Conservation (phyloP, 1,140 invertebrate species). For the Reticulitermes speratus region DNA sequence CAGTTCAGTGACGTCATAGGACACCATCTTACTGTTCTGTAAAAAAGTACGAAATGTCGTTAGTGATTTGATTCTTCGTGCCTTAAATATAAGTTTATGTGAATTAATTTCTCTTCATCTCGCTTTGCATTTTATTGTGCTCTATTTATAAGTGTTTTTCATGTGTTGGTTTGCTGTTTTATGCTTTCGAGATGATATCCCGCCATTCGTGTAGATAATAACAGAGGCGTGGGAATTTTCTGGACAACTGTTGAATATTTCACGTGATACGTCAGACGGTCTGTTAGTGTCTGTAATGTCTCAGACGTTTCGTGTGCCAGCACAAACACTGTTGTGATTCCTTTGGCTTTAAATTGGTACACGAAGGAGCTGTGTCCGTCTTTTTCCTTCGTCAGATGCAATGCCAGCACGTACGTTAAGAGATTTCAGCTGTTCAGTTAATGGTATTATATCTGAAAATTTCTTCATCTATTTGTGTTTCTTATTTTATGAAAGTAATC, state of each 20-base stretch:
- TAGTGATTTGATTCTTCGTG: neutral
- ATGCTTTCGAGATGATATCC: neutral
- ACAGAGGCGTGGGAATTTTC: neutral
- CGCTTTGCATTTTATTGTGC: neutral
- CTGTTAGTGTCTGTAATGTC: too few species aligned
- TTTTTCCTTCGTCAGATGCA: too few species aligned
- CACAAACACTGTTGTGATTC: neutral
- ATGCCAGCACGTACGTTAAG: too few species aligned
- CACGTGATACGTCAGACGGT: too few species aligned
- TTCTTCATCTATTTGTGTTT: too few species aligned
- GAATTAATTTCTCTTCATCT: neutral
- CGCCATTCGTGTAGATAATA: neutral
- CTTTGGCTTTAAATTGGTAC: neutral
- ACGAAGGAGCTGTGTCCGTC: neutral
- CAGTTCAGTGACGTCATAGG: conserved; percentile 13
- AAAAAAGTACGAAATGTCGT: neutral
- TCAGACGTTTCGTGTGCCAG: neutral
- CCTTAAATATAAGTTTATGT: neutral
- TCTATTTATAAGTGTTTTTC: neutral
- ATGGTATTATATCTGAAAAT: too few species aligned
- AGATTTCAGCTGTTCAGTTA: too few species aligned
- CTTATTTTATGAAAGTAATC: too few species aligned
- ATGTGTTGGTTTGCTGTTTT: neutral
- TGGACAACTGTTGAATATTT: neutral
- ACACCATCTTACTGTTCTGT: neutral